A percentile compares a stretch with the other conserved stretches of the same genome.
These are phyloP conservation scores for Spea hammondii DNA, from an alignment of 2,797 vertebrate species.

Conservation along the genomic window DNA sequence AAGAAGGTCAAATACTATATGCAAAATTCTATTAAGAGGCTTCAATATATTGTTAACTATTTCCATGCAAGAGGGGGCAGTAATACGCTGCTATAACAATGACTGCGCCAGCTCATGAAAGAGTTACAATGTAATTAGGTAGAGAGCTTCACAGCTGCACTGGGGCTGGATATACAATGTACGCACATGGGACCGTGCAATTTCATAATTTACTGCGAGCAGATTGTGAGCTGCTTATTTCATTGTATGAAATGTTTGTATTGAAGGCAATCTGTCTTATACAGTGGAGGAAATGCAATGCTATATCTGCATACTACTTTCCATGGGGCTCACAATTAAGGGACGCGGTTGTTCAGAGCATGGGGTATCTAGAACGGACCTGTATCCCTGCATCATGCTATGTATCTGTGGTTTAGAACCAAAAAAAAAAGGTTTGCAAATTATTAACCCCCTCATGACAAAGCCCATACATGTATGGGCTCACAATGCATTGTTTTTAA, in stretches of 20 bases:
- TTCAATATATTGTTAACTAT: slow-evolving; percentile 5
- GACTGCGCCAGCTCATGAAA: neutral
- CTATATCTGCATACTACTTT: slow-evolving; percentile 49
- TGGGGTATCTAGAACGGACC: slow-evolving; percentile 63
- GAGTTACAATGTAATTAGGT: neutral
- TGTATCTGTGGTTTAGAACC: slow-evolving; percentile 70
- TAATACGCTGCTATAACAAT: neutral
- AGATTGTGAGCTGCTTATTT: neutral
- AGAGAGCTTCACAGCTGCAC: neutral
- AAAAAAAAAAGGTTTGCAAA: slow-evolving; percentile 71
- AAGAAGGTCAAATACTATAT: no score
- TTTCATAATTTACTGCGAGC: neutral
- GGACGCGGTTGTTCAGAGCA: slow-evolving; percentile 56
- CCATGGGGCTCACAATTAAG: slow-evolving; percentile 53
- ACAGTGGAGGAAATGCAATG: neutral
- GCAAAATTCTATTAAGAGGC: no score
- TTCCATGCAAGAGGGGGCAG: slow-evolving; percentile 30
- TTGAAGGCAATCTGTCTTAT: neutral
- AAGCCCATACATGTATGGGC: no score
- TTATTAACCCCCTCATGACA: slow-evolving; percentile 65
- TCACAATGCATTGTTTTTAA: no score
- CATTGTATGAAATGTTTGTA: neutral
- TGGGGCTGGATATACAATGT: no score
- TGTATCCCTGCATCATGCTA: slow-evolving; percentile 66
- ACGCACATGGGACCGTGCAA: neutral